Base-by-base conservation (phyloP, 2,888 invertebrate species). In the Sarcophaga carnaria region DNA sequence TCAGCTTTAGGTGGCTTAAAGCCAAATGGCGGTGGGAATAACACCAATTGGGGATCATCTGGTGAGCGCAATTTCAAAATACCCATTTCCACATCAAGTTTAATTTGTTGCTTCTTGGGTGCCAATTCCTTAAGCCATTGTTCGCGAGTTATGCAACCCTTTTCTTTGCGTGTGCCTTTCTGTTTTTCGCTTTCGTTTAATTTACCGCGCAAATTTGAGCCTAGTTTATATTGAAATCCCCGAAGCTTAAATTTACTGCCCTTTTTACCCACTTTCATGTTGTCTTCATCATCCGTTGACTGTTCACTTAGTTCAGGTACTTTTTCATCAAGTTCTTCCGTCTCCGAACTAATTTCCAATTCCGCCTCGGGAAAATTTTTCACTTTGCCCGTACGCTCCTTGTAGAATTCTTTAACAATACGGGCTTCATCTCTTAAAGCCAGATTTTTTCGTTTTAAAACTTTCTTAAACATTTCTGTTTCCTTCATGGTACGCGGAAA, bases 261-360 rank as follows among this genome's bases (percentile, higher is more conserved):
- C 2, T 88, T 87, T 60, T 91, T 91, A 4, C 93, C 93, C 60
- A 93, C 92, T 72, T 89, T 66, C 49, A 93, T 85, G 6, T 90
- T 90, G 82, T 92, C 93, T 80, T 92, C 93, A 62, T 93, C 93
- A 45, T 93, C 91, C 70, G 91, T 90, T 25, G 93, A 92, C 79
- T 91, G 90, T 47, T 93, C 93, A 20, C 90, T 90, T 11, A 89
- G 89, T 60, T 90, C 88, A 0, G 88, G 83, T 3, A 80, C 87
- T 60, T 60, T 71, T 0, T 81, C 89, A 74, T 85, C 89, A 14
- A 87, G 89, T 12, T 89, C 45, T 10, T 37, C 89, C 2, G 89
- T 89, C 20, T 91, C 89, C n/a, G 91, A 89, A 66, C 89, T 90
- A 66, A 92, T 79, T 20, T 91, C 89, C 20, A 92, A 88, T 0